Evolutionary conservation across 1,140 invertebrate genomes (phyloP).

Genomic region (Anagrus nilaparvatae): DNA sequence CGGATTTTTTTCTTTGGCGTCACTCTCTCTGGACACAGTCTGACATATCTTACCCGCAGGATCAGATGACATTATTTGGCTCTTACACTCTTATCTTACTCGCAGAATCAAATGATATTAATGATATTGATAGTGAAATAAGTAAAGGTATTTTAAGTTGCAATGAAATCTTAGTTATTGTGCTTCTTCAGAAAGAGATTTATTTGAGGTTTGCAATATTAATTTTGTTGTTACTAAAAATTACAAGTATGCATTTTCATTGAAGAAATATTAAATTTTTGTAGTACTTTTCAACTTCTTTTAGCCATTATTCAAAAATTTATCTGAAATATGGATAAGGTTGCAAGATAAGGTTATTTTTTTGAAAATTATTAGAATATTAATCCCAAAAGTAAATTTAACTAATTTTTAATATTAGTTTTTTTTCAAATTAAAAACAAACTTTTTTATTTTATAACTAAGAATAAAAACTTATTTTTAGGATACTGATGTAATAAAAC

Average conservation of each 20-base stretch:
- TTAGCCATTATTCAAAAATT: conserved; percentile 52
- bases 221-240: conserved; percentile 29
- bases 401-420: neutral
- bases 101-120: too few relatives aligned
- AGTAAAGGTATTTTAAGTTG: conserved; percentile 37
- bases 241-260: conserved; percentile 48
- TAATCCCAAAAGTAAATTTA: conserved; percentile 38
- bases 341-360: conserved; percentile 52
- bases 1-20: too few relatives aligned
- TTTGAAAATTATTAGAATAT: conserved; percentile 40
- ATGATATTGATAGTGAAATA: conserved; percentile 11
- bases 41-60: too few relatives aligned
- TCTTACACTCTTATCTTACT: too few relatives aligned
- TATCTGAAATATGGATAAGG: conserved; percentile 50
- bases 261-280: neutral
- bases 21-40: too few relatives aligned
- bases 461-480: conserved; percentile 11
- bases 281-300: conserved; percentile 14
- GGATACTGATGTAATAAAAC: conserved; percentile 26
- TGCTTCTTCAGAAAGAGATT: conserved; percentile 53
- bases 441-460: neutral
- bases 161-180: conserved; percentile 45
- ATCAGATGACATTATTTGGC: too few relatives aligned
- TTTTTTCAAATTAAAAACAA: neutral
- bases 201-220: conserved; percentile 38